phyloP scores from a whole-genome alignment of 2,113 vertebrate genomes.

The Tupaia chinensis region DNA sequence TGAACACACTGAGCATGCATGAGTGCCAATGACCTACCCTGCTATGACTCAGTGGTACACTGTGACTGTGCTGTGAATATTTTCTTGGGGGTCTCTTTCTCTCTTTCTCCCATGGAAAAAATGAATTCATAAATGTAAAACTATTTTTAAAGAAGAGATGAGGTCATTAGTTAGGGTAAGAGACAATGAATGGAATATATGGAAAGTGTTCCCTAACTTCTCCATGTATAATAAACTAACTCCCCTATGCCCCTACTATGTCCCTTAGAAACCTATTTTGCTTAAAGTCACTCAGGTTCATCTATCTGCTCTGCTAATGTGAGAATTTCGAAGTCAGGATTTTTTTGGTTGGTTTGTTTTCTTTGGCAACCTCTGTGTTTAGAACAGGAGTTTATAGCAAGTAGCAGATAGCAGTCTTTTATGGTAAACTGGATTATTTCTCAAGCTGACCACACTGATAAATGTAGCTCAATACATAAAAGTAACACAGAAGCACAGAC shows the following conservation, averaged over 20 bases:
- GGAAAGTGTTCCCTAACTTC: background rate
- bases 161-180: background rate
- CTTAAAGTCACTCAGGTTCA: background rate
- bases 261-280: background rate
- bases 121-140: no score
- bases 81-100: no score
- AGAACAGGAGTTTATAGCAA: background rate
- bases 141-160: background rate
- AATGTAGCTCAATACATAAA: background rate
- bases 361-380: background rate
- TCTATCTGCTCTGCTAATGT: background rate
- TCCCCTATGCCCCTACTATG: background rate
- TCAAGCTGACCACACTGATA: background rate
- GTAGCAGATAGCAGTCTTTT: background rate
- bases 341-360: background rate
- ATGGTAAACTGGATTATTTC: background rate
- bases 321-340: background rate
- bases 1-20: no score
- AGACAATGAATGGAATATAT: background rate
- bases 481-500: background rate
- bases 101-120: no score
- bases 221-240: background rate
- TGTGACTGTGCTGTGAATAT: no score
- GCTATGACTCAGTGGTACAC: no score
- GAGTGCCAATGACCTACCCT: no score